Evolutionary conservation across 2,113 vertebrate genomes (phyloP), one percentile per base, ranked within the genome.

Genomic region (Oreochromis niloticus): DNA sequence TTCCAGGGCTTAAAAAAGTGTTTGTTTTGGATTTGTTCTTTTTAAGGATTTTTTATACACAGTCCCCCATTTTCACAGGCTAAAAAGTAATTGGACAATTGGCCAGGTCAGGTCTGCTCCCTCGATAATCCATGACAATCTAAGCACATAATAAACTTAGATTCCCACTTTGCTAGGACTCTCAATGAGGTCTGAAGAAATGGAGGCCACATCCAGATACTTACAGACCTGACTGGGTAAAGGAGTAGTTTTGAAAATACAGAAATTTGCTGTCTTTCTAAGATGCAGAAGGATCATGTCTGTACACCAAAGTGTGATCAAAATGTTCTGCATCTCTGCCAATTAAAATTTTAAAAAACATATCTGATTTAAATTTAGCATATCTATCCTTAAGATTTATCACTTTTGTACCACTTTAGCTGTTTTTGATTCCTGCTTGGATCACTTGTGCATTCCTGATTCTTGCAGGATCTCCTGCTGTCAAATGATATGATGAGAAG

Each of bases 301-400:
- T 10, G 13, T 30, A 48, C 41, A 48, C 41, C 24, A 46, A 73
- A 46, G 6, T 73, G 9, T 27, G 22, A n/a, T 73, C 13, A 17
- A 73, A 68, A 68, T 41, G 63, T 68, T 68, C 63, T 68, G 36
- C 11, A 14, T 68, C 36, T 48, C 68, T 73, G 68, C 22, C 22
- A 75, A 75, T 75, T 11, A 75, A 75, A 48, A 50, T 75, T 32
- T 36, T 4, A 30, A 73, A 71, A 27, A 30, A 1, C 14, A 75
- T 2, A 48, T 7, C 24, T 1, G 1, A 50, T 75, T 75, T 48
- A 50, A 12, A 75, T 75, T 75, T 17, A 30, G 14, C 14, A 6
- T 3, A 0, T 12, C 0, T 19, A 11, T 30, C 9, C 16, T 19
- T 19, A 16, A 1, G 16, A 30, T 9, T 48, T 24, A 48, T 75